phyloP scores from a whole-genome alignment of 2,113 vertebrate genomes.

The Pimephales promelas region DNA sequence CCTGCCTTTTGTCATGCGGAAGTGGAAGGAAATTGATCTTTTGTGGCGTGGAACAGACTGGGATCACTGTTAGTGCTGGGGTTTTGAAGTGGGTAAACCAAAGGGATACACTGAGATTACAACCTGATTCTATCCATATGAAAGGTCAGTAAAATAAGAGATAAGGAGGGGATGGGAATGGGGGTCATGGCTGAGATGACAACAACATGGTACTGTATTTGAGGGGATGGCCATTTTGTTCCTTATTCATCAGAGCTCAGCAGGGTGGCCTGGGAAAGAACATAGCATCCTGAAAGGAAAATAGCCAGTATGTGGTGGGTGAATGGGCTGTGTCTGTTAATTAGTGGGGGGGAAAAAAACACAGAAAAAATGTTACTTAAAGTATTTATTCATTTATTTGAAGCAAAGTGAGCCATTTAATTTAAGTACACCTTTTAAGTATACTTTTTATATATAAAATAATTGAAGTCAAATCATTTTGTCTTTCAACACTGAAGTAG shows the following conservation, averaged over 20 bases:
- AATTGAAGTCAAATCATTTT: background rate
- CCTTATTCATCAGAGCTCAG: constrained; percentile 76
- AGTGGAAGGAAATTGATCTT: constrained; percentile 67
- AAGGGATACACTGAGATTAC: constrained; percentile 69
- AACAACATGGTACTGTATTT: constrained; percentile 57
- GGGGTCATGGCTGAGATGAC: constrained; percentile 50
- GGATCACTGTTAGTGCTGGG: constrained; percentile 66
- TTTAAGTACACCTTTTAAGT: too few species aligned
- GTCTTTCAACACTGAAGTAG: background rate
- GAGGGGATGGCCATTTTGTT: constrained; percentile 62
- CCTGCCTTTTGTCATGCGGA: constrained; percentile 80
- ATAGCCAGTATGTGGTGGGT: constrained; percentile 60
- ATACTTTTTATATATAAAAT: background rate
- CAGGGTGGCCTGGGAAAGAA: constrained; percentile 72
- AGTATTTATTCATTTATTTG: background rate
- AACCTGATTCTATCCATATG: constrained; percentile 79
- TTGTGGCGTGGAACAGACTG: constrained; percentile 66
- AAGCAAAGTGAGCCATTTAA: background rate
- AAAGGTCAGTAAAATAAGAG: constrained; percentile 69
- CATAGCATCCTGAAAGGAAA: constrained; percentile 63
- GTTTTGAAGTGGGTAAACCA: constrained; percentile 55
- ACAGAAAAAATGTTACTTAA: too few species aligned
- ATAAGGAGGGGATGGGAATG: constrained; percentile 54
- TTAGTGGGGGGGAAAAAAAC: background rate
- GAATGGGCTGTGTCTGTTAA: constrained; percentile 26